phyloP scores from a whole-genome alignment of 2,797 vertebrate species.

The Chrysocyon brachyurus region DNA sequence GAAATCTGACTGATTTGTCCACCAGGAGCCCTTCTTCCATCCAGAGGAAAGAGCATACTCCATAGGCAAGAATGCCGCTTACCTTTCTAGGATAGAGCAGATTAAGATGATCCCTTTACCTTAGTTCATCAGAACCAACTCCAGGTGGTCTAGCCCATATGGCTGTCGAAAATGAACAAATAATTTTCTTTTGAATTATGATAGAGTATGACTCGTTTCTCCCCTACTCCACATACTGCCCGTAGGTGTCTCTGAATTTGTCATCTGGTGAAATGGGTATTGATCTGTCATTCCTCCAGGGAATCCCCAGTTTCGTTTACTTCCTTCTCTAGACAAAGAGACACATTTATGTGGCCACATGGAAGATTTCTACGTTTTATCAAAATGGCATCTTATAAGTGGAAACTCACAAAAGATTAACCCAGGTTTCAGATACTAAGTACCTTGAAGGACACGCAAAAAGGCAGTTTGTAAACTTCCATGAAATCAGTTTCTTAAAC shows the following conservation, averaged over 20 bases:
- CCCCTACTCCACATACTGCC: background rate
- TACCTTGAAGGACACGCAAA: background rate
- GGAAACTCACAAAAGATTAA: slow-evolving; percentile 47
- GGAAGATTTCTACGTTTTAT: slow-evolving; percentile 49
- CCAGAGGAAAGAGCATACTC: too few species aligned
- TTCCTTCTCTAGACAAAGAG: slow-evolving; percentile 56
- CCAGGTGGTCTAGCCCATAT: background rate
- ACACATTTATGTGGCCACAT: background rate
- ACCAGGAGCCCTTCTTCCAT: background rate
- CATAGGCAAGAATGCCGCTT: background rate
- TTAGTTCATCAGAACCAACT: background rate
- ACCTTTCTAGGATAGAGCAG: background rate
- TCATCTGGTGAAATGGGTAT: slow-evolving; percentile 38
- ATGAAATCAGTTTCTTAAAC: background rate
- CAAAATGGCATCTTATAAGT: slow-evolving; percentile 33
- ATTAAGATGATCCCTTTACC: background rate
- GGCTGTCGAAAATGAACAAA: background rate
- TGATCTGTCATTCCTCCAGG: slow-evolving; percentile 16
- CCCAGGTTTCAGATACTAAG: background rate
- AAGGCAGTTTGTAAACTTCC: slow-evolving; percentile 12
- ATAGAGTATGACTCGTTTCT: background rate
- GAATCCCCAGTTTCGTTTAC: background rate
- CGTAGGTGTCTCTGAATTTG: background rate
- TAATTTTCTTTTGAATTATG: slow-evolving; percentile 45
- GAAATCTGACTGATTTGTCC: background rate